phyloP scores from a whole-genome alignment of 2,888 invertebrate species.

The Reticulitermes lucifugus region DNA sequence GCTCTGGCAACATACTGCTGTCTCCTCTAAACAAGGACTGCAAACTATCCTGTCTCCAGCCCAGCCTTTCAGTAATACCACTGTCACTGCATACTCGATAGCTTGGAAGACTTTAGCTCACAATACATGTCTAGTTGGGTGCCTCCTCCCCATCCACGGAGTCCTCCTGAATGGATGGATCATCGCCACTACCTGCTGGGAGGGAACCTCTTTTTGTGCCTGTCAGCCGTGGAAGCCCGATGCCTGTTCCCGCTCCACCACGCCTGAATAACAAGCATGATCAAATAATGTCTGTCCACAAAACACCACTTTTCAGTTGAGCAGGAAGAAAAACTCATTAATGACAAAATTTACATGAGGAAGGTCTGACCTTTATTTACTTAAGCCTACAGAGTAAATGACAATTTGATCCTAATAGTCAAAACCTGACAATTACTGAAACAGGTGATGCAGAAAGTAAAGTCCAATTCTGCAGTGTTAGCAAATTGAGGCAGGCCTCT shows the following conservation, averaged over 20 bases:
- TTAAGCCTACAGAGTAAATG: too few species aligned
- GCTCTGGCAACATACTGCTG: neutral
- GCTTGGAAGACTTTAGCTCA: constrained; percentile 36
- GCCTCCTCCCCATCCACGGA: constrained; percentile 80
- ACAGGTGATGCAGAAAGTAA: too few species aligned
- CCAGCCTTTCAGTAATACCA: neutral
- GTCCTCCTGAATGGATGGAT: constrained; percentile 77
- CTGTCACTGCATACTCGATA: constrained; percentile 17
- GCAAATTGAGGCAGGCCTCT: too few species aligned
- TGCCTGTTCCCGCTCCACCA: constrained; percentile 67
- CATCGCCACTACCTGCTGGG: constrained; percentile 79
- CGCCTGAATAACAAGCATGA: constrained; percentile 59
- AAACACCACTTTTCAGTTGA: too few species aligned
- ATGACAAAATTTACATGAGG: too few species aligned
- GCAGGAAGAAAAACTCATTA: too few species aligned
- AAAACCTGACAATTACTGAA: too few species aligned
- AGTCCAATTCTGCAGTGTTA: too few species aligned
- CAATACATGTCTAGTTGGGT: constrained; percentile 63
- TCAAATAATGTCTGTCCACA: too few species aligned
- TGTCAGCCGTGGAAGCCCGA: constrained; percentile 72
- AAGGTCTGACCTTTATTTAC: too few species aligned
- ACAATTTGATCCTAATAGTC: too few species aligned
- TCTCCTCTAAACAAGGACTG: neutral
- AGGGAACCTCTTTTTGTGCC: constrained; percentile 79
- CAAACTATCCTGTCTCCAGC: neutral